Evolutionary conservation across 2,888 invertebrate species (phyloP).

Genomic region (Chrysolina haemoptera): DNA sequence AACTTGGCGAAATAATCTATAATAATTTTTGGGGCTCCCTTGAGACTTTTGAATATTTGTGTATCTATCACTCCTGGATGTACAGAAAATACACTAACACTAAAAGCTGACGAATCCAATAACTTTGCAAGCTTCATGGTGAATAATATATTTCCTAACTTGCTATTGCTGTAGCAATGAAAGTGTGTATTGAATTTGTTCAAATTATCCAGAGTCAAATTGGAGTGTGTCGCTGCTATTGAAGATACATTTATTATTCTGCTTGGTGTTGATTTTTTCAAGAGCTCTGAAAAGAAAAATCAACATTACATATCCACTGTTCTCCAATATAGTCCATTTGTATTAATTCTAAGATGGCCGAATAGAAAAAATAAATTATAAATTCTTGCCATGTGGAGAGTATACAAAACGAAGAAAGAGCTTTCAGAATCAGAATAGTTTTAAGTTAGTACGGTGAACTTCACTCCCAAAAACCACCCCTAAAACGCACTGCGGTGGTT

Average conservation of each 20-base stretch:
- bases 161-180: conserved; percentile 52
- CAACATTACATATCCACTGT: too few relatives aligned
- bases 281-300: conserved; percentile 69
- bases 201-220: conserved; percentile 51
- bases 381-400: too few relatives aligned
- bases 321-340: too few relatives aligned
- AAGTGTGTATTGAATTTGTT: conserved; percentile 40
- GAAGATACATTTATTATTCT: conserved; percentile 61
- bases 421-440: too few relatives aligned
- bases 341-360: too few relatives aligned
- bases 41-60: conserved; percentile 45
- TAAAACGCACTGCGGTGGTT: too few relatives aligned
- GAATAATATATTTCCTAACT: conserved; percentile 60
- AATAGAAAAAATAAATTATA: too few relatives aligned
- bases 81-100: conserved; percentile 55
- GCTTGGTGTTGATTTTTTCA: conserved; percentile 63
- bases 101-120: conserved; percentile 53
- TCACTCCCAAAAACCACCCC: too few relatives aligned
- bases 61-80: conserved; percentile 59
- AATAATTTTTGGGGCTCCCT: background rate
- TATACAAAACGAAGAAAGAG: too few relatives aligned
- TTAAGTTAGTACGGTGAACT: too few relatives aligned
- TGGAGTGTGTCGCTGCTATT: conserved; percentile 45
- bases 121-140: conserved; percentile 55
- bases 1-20: background rate